A percentile compares a stretch with the other conserved stretches of the same genome.
Evolutionary conservation across 92 coral and sea anemone species (phyloP).

Genomic region (Metridium senile): DNA sequence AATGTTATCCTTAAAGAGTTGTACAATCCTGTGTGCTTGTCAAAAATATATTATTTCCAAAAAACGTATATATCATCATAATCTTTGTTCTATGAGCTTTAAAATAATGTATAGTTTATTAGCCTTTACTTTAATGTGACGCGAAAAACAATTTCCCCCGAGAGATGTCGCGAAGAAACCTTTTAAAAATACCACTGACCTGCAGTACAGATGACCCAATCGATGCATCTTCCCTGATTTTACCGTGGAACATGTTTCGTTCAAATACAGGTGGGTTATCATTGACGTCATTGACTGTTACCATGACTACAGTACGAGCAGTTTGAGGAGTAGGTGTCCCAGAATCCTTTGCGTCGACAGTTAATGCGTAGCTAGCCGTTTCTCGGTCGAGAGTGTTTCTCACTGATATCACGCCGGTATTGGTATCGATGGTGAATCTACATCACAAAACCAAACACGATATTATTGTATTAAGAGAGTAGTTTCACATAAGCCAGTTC

Average conservation of each 20-base stretch:
- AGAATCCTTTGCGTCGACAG: slow-evolving; percentile 73
- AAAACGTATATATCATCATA: too few relatives aligned
- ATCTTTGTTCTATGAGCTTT: too few relatives aligned
- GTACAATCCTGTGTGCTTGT: too few relatives aligned
- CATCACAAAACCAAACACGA: too few relatives aligned
- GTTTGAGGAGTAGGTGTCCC: slow-evolving; percentile 61
- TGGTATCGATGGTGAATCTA: slow-evolving; percentile 56
- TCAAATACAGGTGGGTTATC: slow-evolving; percentile 82
- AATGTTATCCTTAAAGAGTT: too few relatives aligned
- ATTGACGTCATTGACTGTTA: slow-evolving; percentile 75
- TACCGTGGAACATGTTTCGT: slow-evolving; percentile 51
- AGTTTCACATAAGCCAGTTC: too few relatives aligned
- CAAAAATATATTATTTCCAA: too few relatives aligned
- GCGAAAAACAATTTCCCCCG: neutral
- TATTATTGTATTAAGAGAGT: too few relatives aligned
- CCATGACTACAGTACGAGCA: slow-evolving; percentile 44
- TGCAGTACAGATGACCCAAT: slow-evolving; percentile 81
- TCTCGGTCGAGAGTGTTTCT: slow-evolving; percentile 78
- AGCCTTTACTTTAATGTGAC: too few relatives aligned
- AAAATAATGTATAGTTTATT: too few relatives aligned
- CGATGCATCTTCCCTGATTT: slow-evolving; percentile 87
- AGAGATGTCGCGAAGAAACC: too few relatives aligned
- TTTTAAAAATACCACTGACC: slow-evolving; percentile 44
- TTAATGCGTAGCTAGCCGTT: slow-evolving; percentile 54
- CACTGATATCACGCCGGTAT: slow-evolving; percentile 64